These are phyloP conservation scores for Candidula unifasciata DNA, from an alignment of 2,888 invertebrate species.

Conservation along the genomic window DNA sequence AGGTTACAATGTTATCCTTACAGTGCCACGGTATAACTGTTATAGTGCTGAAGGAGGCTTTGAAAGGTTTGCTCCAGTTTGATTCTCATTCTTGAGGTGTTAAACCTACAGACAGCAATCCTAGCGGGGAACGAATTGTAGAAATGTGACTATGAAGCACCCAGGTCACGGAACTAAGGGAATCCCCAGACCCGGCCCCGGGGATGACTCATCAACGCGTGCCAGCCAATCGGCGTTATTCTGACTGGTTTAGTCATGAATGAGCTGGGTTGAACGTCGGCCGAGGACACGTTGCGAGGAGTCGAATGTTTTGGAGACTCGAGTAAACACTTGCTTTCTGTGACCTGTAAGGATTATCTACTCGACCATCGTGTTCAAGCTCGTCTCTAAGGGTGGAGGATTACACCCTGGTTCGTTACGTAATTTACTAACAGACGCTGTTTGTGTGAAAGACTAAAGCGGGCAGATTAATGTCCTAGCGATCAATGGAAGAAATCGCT, in stretches of 20 bases:
- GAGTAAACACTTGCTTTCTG: slow-evolving; percentile 39
- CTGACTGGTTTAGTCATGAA: slow-evolving; percentile 55
- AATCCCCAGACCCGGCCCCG: slow-evolving; percentile 10
- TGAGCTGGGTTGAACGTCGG: slow-evolving; percentile 38
- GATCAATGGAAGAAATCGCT: slow-evolving; percentile 42
- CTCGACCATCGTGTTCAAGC: neutral
- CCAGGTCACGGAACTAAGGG: slow-evolving; percentile 36
- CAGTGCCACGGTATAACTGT: no score
- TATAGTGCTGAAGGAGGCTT: no score
- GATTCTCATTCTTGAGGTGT: no score
- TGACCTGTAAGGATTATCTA: neutral
- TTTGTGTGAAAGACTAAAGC: neutral
- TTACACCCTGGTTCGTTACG: no score
- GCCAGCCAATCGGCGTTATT: slow-evolving; percentile 48
- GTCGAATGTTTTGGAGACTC: slow-evolving; percentile 35
- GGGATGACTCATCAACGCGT: slow-evolving; percentile 40
- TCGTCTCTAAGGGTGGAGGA: neutral
- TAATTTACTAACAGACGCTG: no score
- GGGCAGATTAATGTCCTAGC: neutral
- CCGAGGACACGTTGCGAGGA: slow-evolving; percentile 29
- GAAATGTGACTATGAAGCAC: slow-evolving; percentile 17
- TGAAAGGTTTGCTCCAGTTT: no score
- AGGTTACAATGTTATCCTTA: no score
- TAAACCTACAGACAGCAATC: no score
- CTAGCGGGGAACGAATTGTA: no score